Percentiles rank a stretch among this genome's conserved stretches.
Evolutionary conservation across 2,888 invertebrate species (phyloP).

Genomic region (Marasmarcha lunaedactyla): DNA sequence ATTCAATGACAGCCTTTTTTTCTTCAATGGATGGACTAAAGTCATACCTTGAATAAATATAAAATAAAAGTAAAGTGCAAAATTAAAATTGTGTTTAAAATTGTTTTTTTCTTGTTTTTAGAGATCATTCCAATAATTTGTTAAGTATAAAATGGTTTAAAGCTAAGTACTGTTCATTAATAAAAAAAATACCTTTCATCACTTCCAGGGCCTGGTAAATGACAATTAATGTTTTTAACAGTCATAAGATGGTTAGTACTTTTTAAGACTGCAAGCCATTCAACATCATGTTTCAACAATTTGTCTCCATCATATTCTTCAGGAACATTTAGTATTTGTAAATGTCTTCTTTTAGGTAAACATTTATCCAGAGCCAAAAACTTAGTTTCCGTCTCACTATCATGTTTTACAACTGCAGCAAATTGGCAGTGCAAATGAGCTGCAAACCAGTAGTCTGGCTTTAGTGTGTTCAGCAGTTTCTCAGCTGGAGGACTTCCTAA

Average conservation of each 20-base stretch:
- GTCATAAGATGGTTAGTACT: constrained; percentile 90
- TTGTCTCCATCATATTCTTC: constrained; percentile 63
- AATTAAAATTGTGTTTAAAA: no score
- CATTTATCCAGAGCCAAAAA: constrained; percentile 98
- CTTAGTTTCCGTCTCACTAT: constrained; percentile 71
- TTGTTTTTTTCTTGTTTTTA: no score
- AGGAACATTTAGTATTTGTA: constrained; percentile 83
- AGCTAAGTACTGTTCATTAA: background rate
- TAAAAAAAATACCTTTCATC: constrained; percentile 66
- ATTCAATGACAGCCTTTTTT: constrained; percentile 70
- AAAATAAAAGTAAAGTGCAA: constrained; percentile 3
- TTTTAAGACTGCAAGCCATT: constrained; percentile 92
- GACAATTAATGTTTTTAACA: constrained; percentile 75
- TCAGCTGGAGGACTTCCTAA: constrained; percentile 91
- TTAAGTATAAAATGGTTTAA: no score
- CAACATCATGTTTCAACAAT: constrained; percentile 80
- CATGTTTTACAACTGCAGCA: constrained; percentile 86
- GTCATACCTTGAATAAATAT: constrained; percentile 68
- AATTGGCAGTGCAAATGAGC: constrained; percentile 98
- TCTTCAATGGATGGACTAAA: constrained; percentile 84
- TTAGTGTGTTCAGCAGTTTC: constrained; percentile 82
- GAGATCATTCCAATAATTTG: no score
- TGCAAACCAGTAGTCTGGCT: constrained; percentile 95
- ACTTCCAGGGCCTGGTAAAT: constrained; percentile 85
- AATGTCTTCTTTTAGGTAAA: constrained; percentile 86